Evolutionary conservation across 2,797 vertebrate genomes (phyloP).

Genomic region (Gadopsis marmoratus): DNA sequence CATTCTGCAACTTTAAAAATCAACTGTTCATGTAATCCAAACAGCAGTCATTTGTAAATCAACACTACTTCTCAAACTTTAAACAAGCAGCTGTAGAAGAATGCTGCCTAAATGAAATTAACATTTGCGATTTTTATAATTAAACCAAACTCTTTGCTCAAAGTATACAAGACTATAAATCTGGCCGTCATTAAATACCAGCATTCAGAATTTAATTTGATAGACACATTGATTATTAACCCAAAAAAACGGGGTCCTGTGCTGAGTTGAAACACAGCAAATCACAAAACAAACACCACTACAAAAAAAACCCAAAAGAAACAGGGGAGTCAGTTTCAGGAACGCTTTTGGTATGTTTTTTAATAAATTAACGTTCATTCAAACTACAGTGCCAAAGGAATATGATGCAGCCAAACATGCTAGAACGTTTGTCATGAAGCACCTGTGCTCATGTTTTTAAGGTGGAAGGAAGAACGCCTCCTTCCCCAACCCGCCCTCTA

Average conservation of each 20-base stretch:
- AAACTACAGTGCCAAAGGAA: slow-evolving; percentile 99
- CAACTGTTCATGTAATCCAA: neutral
- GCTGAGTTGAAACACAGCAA: too few species aligned
- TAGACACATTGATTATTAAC: too few species aligned
- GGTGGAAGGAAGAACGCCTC: slow-evolving; percentile 80
- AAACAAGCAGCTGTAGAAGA: neutral
- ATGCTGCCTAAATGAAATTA: neutral
- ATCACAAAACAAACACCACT: too few species aligned
- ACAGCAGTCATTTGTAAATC: neutral
- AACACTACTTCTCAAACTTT: neutral
- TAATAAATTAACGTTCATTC: slow-evolving; percentile 99
- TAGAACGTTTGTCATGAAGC: slow-evolving; percentile 93
- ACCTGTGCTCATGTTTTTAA: slow-evolving; percentile 92
- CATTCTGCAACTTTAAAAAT: neutral
- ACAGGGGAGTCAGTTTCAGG: slow-evolving; percentile 54
- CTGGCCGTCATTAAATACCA: neutral
- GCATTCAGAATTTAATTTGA: neutral
- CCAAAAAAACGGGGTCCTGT: too few species aligned
- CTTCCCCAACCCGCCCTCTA: slow-evolving; percentile 47
- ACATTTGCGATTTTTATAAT: neutral
- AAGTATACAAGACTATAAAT: neutral
- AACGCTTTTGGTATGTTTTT: slow-evolving; percentile 89
- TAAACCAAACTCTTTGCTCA: neutral
- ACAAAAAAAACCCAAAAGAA: slow-evolving; percentile 13
- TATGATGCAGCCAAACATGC: slow-evolving; percentile 98